Percentiles rank a stretch among this genome's conserved stretches.
Evolutionary conservation across 2,113 vertebrate genomes (phyloP).

Genomic region (Oreochromis spilurus): DNA sequence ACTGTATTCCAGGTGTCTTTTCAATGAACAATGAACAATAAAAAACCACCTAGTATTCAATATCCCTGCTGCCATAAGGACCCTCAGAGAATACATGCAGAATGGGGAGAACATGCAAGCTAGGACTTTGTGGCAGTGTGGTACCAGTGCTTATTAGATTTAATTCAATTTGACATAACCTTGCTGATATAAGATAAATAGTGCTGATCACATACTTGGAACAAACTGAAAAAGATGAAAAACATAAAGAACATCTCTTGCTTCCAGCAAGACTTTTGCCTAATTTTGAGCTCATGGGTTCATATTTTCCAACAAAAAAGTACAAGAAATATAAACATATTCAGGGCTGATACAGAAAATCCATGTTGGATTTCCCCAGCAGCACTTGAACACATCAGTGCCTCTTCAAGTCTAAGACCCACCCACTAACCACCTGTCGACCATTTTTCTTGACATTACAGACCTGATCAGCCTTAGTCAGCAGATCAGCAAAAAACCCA

Average conservation of each 20-base stretch:
- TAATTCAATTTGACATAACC: background rate
- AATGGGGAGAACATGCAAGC: background rate
- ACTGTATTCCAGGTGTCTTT: background rate
- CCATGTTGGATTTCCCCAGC: background rate
- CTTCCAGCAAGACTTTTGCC: background rate
- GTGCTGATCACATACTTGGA: background rate
- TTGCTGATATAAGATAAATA: background rate
- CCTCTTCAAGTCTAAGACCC: background rate
- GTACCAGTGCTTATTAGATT: background rate
- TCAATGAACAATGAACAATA: background rate
- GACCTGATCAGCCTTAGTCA: background rate
- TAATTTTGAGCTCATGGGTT: background rate
- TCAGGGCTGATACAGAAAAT: background rate
- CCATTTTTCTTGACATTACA: background rate
- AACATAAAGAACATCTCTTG: background rate
- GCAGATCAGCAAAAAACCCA: background rate
- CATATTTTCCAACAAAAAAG: background rate
- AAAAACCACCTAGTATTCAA: rapidly evolving
- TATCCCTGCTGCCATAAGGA: background rate
- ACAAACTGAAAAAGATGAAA: background rate
- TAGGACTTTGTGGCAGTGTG: background rate
- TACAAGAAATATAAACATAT: background rate
- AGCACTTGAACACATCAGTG: background rate
- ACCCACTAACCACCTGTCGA: background rate
- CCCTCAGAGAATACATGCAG: background rate